Base-by-base conservation (phyloP, 2,797 vertebrate species). In the Mus spretus region DNA sequence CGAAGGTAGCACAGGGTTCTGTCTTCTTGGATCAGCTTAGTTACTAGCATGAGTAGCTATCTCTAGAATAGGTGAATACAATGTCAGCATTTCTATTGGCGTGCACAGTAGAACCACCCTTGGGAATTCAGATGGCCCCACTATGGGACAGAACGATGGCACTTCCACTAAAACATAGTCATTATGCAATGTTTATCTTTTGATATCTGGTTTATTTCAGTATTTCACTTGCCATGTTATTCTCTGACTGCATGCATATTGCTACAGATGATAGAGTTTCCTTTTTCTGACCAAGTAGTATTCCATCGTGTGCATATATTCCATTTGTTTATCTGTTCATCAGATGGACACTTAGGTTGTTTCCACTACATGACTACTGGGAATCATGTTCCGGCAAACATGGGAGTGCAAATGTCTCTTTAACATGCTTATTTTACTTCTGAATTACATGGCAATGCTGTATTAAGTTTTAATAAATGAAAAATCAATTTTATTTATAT, bases 311-410 rank as follows among this genome's bases (percentile, higher is more conserved):
- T 72, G 14, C 37, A 40, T 50, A 26, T 40, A 24, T 13, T 50
- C 17, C n/a, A 89, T 89, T 94, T 90, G 20, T 65, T 90, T 84
- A 67, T 53, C 44, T 70, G 28, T 53, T 67, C 14, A 59, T 83
- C 37, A 65, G 20, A 22, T 89, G n/a, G 44, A 86, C 47, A 72
- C 22, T 86, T 31, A 61, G 31, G 55, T 81, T 63, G 17, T 89
- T 89, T n/a, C 34, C 5, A 89, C 63, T n/a, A 53, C 67, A 75
- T 89, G 34, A 44, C 26, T 44, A 6, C 72, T 72, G 2, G 59
- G 79, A 47, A 44, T 82, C 44, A 70, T 83, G 26, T 59, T 40
- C 22, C 57, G 55, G 7, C 22, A 57, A 94, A 65, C 44, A 75
- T 13, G 7, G 37, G 57, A 55, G 44, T 53, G 4, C n/a, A 19